A percentile compares a stretch with the other conserved stretches of the same genome.
phyloP scores from a whole-genome alignment of 2,797 vertebrate genomes.

The Mareca strepera region DNA sequence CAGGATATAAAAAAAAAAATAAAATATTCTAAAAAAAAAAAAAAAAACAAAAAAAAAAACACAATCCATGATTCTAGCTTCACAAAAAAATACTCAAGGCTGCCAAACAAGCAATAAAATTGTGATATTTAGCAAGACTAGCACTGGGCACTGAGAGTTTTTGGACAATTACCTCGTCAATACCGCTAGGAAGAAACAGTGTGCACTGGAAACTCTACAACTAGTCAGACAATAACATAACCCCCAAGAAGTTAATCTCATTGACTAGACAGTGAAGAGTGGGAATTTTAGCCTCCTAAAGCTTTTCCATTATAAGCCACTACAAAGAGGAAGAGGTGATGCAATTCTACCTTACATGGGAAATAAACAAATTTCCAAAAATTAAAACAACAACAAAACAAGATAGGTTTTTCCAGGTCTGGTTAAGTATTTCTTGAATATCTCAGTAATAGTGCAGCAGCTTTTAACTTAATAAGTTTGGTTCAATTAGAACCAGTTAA shows the following conservation, averaged over 20 bases:
- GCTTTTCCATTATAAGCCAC: background rate
- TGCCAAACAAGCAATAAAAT: background rate
- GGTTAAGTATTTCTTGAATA: background rate
- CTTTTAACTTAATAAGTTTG: background rate
- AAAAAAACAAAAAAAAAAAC: background rate
- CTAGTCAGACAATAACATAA: background rate
- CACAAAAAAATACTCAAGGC: background rate
- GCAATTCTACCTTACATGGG: background rate
- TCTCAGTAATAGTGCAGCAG: background rate
- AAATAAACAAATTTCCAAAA: background rate
- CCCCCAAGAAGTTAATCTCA: background rate
- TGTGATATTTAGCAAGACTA: background rate
- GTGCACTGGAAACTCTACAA: background rate
- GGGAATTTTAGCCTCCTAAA: background rate
- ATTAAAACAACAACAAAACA: background rate
- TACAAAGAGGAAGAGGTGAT: background rate
- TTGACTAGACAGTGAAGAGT: background rate
- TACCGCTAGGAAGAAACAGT: background rate
- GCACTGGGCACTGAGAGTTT: background rate
- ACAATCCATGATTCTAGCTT: background rate
- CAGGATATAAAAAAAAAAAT: background rate
- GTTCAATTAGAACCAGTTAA: background rate
- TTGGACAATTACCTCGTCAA: background rate
- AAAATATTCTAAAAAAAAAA: background rate
- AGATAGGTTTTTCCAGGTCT: background rate